These are phyloP conservation scores for Bhutanitis thaidina DNA, from an alignment of 2,888 invertebrate species.

Conservation along the genomic window DNA sequence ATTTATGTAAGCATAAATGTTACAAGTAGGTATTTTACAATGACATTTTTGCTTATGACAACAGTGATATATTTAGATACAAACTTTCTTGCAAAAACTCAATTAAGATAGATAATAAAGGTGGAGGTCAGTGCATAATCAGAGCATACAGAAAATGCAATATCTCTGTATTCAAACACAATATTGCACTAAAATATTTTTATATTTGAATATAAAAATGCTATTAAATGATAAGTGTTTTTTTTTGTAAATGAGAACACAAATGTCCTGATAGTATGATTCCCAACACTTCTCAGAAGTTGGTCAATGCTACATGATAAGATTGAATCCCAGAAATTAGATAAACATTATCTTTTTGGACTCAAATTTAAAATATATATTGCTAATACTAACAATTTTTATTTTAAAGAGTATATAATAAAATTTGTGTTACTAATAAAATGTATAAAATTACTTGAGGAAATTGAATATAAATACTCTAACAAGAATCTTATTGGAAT, in stretches of 20 bases:
- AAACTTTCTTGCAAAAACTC: slow-evolving; percentile 3
- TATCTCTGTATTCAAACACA: background rate
- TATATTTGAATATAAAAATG: background rate
- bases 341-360: background rate
- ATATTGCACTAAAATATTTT: background rate
- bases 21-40: slow-evolving; percentile 1
- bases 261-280: background rate
- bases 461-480: slow-evolving; percentile 9
- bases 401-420: too few species aligned
- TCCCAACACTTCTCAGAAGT: slow-evolving; percentile 2
- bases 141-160: slow-evolving; percentile 9
- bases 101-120: slow-evolving; percentile 15
- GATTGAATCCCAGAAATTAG: background rate
- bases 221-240: background rate
- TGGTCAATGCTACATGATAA: slow-evolving; percentile 2
- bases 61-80: slow-evolving; percentile 19
- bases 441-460: background rate
- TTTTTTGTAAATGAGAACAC: slow-evolving; percentile 4
- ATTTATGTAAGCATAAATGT: background rate
- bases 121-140: slow-evolving; percentile 26
- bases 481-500: slow-evolving; percentile 39
- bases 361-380: too few species aligned
- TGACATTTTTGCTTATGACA: slow-evolving; percentile 21
- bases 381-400: too few species aligned
- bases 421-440: too few species aligned